These are phyloP conservation scores for Disparrhopalites patrizii DNA, from an alignment of 2,888 invertebrate genomes.

Conservation along the genomic window DNA sequence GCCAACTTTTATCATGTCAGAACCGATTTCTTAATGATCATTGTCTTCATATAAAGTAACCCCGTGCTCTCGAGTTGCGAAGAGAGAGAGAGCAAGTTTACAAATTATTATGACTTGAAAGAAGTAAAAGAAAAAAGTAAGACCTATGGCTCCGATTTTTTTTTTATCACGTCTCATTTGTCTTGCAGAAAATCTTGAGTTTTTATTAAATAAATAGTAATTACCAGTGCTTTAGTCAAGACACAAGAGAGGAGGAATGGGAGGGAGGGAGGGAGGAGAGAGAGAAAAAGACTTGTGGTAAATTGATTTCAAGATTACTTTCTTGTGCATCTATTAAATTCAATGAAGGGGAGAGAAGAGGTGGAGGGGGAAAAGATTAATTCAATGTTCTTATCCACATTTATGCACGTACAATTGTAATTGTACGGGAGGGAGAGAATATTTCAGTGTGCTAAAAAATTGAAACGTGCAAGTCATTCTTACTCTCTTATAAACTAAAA, in stretches of 20 bases:
- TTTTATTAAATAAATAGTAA: slow-evolving; percentile 3
- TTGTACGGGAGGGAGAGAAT: no score
- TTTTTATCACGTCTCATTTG: no score
- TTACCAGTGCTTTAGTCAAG: no score
- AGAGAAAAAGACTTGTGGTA: not conserved
- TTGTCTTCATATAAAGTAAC: no score
- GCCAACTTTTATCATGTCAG: not conserved
- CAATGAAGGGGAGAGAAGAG: no score
- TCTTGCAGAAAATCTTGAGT: not conserved
- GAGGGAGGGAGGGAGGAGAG: no score
- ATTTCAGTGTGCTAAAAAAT: not conserved
- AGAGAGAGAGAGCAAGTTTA: no score
- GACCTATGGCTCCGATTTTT: no score
- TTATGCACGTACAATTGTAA: not conserved
- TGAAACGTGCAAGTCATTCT: slow-evolving; percentile 12
- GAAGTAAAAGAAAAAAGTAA: no score
- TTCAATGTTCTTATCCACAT: not conserved
- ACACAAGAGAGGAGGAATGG: no score
- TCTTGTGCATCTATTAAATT: not conserved
- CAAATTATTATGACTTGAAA: no score
- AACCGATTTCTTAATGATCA: not conserved
- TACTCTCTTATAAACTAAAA: slow-evolving; percentile 4
- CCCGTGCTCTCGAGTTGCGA: no score
- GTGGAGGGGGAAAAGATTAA: not conserved
- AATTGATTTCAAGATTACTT: slow-evolving; percentile 5